phyloP scores from a whole-genome alignment of 2,888 invertebrate genomes.

The Protophormia terraenovae region DNA sequence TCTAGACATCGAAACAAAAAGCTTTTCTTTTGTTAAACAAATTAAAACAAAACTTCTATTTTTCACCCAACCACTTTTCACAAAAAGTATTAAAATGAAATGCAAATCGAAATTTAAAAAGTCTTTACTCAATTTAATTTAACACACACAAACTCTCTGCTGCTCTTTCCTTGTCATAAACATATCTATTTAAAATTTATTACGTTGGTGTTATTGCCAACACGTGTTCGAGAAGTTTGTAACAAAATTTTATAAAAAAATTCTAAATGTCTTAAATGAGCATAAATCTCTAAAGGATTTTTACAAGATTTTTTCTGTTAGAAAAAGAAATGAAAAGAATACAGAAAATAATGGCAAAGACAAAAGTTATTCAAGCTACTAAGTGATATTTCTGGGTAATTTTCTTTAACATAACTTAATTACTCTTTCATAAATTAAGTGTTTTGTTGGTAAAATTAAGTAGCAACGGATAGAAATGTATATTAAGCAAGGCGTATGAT shows the following conservation, averaged over 20 bases:
- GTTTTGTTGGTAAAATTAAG: no score
- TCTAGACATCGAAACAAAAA: not conserved
- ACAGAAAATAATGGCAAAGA: no score
- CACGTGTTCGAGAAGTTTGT: not conserved
- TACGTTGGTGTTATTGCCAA: not conserved
- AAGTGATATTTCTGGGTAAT: not conserved
- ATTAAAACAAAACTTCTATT: not conserved
- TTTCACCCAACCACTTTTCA: no score
- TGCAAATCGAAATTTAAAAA: not conserved
- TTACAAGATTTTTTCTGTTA: not conserved
- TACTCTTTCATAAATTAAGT: no score
- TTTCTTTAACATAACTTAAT: no score
- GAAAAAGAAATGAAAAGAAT: not conserved
- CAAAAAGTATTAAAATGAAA: no score
- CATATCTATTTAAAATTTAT: not conserved
- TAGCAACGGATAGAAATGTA: no score
- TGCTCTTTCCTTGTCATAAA: not conserved
- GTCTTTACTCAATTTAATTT: not conserved
- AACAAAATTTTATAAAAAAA: not conserved
- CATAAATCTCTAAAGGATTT: not conserved
- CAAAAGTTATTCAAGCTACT: not conserved
- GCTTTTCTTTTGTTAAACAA: not conserved
- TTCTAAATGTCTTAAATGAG: not conserved
- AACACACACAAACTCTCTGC: not conserved
- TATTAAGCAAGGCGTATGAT: no score